Evolutionary conservation across 2,888 invertebrate species (phyloP), one percentile per base, ranked within the genome.

Genomic region (Craniophora ligustri): DNA sequence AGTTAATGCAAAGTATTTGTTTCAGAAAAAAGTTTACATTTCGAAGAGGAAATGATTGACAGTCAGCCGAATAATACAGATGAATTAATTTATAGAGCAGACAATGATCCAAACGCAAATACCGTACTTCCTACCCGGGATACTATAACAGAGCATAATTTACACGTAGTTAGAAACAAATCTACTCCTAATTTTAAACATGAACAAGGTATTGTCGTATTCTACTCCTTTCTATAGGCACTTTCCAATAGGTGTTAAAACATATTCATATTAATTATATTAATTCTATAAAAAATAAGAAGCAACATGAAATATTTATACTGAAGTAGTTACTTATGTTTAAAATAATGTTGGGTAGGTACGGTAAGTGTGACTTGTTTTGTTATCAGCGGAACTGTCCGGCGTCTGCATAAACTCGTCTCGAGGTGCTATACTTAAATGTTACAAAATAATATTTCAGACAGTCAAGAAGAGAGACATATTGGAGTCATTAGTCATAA

Each of bases 111-210:
- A 48, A 78, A 75, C 58, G 73, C 80, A 72, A 79, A 70, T 60
- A 84, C 82, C 72, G 87, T 82, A 86, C 87, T 91, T 89, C 89
- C 91, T 65, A 68, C 78, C 68, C 85, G 89, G 88, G 88, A 91
- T 88, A 88, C 70, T 79, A 78, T 86, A 82, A 77, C 71, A 64
- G 85, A 88, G 76, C 61, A 81, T 81, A 46, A 21, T 54, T 68
- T 84, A 84, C 81, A 84, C 78, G 77, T 92, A 88, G 85, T 76
- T 88, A 87, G 84, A 78, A 84, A 81, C 78, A 82, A 76, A 68
- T 85, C 84, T 78, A 81, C 82, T 75, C 40, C 67, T 75, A 78
- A 70, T 70, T 67, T 80, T 65, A 72, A 76, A 57, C 59, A 60
- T 66, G 79, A 81, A 70, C 78, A 81, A 78, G 87, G 87, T 87